A percentile compares a stretch with the other conserved stretches of the same genome.
Evolutionary conservation across 2,113 vertebrate genomes (phyloP).

Genomic region (Pipa parva): DNA sequence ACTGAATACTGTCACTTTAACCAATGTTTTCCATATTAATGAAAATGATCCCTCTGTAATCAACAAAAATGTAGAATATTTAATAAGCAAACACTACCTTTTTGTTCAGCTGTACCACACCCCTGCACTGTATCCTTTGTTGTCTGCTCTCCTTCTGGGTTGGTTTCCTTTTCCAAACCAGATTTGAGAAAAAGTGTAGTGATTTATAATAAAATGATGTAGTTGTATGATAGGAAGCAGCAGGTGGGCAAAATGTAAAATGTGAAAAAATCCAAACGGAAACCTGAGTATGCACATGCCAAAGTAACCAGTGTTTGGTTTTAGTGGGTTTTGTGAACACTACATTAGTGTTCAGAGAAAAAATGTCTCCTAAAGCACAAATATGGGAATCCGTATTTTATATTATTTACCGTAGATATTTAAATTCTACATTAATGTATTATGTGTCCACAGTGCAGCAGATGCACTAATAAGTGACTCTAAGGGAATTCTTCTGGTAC

Average conservation of each 20-base stretch:
- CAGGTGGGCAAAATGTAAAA: slow-evolving; percentile 22
- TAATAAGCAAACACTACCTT: slow-evolving; percentile 13
- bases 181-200: slow-evolving; percentile 13
- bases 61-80: slow-evolving; percentile 5
- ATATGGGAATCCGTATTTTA: neutral
- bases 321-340: slow-evolving; percentile 27
- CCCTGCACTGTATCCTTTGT: slow-evolving; percentile 25
- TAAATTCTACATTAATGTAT: too few relatives aligned
- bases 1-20: neutral
- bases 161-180: slow-evolving; percentile 25
- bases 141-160: slow-evolving; percentile 13
- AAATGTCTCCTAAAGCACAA: neutral
- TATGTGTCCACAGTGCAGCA: too few relatives aligned
- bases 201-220: slow-evolving; percentile 22
- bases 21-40: slow-evolving; percentile 18
- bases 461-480: too few relatives aligned
- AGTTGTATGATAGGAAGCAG: slow-evolving; percentile 14
- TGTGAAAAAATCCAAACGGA: slow-evolving; percentile 22
- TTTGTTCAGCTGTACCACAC: slow-evolving; percentile 25
- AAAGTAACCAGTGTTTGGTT: slow-evolving; percentile 25
- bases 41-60: neutral
- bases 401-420: too few relatives aligned
- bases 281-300: slow-evolving; percentile 16
- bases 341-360: slow-evolving; percentile 12
- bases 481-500: too few relatives aligned